phyloP scores from a whole-genome alignment of 2,113 vertebrate genomes.

The Athene cunicularia region DNA sequence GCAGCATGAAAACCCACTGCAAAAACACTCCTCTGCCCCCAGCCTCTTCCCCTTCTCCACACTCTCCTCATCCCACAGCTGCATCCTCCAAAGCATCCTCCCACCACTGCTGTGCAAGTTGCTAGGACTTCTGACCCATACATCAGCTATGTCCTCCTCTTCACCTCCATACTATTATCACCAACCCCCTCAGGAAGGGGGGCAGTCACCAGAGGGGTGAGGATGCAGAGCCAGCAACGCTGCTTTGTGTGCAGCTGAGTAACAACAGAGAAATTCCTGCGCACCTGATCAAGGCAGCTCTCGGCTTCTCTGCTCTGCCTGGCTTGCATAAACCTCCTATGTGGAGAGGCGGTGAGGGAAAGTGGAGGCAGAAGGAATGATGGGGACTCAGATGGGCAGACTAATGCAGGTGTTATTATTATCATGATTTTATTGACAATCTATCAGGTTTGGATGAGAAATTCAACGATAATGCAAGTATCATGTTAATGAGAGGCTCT shows the following conservation, averaged over 20 bases:
- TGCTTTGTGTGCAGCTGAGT: neutral
- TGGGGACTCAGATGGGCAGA: neutral
- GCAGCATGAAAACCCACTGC: neutral
- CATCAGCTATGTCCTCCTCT: neutral
- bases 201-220: neutral
- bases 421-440: constrained; percentile 14
- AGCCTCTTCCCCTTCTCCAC: neutral
- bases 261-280: neutral
- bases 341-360: neutral
- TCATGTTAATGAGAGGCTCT: constrained; percentile 3
- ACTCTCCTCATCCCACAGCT: neutral
- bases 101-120: neutral
- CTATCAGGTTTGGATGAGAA: constrained; percentile 28
- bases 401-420: neutral
- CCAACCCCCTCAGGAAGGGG: fast-evolving
- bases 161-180: neutral
- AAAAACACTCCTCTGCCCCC: neutral
- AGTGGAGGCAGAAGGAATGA: neutral
- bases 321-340: neutral
- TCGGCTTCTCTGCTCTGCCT: neutral
- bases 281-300: neutral
- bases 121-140: neutral
- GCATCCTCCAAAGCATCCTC: neutral
- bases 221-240: neutral
- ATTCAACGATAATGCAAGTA: neutral